These are phyloP conservation scores for Anas acuta DNA, from an alignment of 2,797 vertebrate species.

Conservation along the genomic window DNA sequence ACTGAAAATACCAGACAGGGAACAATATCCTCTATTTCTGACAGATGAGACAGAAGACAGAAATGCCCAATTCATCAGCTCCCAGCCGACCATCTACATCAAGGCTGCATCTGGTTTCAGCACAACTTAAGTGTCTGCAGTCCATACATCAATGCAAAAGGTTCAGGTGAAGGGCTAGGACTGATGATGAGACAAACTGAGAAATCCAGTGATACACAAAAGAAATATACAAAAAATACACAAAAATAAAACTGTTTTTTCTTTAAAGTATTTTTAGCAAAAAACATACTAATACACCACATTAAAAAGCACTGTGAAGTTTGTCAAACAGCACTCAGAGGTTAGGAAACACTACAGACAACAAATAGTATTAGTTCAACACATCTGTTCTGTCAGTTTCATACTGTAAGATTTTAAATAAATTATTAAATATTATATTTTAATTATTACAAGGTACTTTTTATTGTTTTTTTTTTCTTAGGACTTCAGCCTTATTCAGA, in stretches of 20 bases:
- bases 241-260: neutral
- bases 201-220: neutral
- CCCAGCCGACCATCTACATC: neutral
- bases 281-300: neutral
- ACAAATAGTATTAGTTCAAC: neutral
- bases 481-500: neutral
- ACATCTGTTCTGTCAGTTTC: neutral
- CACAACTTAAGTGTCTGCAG: neutral
- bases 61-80: neutral
- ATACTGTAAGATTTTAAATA: neutral
- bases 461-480: neutral
- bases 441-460: neutral
- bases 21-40: accelerated
- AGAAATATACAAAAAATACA: too few relatives aligned
- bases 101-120: neutral
- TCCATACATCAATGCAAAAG: neutral
- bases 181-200: neutral
- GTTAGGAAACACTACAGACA: neutral
- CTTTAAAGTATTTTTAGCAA: neutral
- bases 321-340: neutral
- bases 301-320: neutral
- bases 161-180: neutral
- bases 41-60: neutral
- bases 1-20: neutral
- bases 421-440: neutral